These are phyloP conservation scores for Holotrichia oblita DNA, from an alignment of 1,140 invertebrate species.

Conservation along the genomic window DNA sequence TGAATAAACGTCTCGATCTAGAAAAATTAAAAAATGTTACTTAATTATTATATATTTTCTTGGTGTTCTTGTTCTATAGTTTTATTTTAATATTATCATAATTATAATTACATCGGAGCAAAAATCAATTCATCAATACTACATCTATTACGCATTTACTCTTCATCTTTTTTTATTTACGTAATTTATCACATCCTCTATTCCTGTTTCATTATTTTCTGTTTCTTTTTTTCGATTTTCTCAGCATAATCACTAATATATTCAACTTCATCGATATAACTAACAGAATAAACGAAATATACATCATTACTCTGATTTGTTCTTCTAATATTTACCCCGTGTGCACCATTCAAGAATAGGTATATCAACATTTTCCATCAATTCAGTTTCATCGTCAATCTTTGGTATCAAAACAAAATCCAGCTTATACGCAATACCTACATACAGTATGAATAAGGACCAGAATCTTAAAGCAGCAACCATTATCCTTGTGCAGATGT, in stretches of 20 bases:
- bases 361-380: neutral
- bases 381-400: neutral
- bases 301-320: constrained; percentile 34
- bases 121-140: neutral
- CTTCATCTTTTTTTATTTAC: neutral
- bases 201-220: constrained; percentile 3
- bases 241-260: neutral
- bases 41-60: constrained; percentile 1
- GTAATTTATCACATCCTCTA: constrained; percentile 15
- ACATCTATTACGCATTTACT: constrained; percentile 10
- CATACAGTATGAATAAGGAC: neutral
- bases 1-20: too few relatives aligned
- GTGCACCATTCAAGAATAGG: neutral
- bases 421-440: neutral
- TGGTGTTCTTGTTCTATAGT: constrained; percentile 16
- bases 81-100: neutral
- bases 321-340: neutral
- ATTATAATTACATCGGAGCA: constrained; percentile 19
- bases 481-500: constrained; percentile 49
- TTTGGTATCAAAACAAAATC: neutral
- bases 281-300: constrained; percentile 34
- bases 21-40: neutral
- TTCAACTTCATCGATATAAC: neutral
- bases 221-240: neutral
- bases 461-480: neutral